Evolutionary conservation across 1,140 invertebrate species (phyloP).

Genomic region (Phymastichus coffea): DNA sequence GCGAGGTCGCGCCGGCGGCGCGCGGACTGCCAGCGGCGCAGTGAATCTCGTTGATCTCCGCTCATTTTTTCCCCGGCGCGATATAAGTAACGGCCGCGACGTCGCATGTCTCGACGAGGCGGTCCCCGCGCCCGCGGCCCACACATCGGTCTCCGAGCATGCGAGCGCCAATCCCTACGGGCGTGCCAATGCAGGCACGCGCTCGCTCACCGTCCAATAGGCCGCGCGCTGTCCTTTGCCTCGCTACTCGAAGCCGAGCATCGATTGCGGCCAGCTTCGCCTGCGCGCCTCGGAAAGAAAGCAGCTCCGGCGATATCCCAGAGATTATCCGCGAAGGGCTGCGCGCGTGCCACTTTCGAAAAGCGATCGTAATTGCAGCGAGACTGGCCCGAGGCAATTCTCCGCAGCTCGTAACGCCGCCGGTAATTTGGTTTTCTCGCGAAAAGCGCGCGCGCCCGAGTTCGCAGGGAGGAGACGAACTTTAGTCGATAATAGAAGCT

Average conservation of each 20-base stretch:
- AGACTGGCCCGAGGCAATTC: neutral
- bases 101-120: slow-evolving; percentile 57
- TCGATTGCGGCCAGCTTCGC: too few relatives aligned
- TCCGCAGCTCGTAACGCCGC: neutral
- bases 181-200: slow-evolving; percentile 50
- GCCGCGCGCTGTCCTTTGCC: too few relatives aligned
- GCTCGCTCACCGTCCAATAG: slow-evolving; percentile 45
- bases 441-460: neutral
- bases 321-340: too few relatives aligned
- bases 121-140: slow-evolving; percentile 55
- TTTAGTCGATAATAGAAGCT: slow-evolving; percentile 23
- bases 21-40: too few relatives aligned
- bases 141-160: slow-evolving; percentile 58
- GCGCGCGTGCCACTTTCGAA: too few relatives aligned
- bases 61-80: slow-evolving; percentile 27
- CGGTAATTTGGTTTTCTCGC: slow-evolving; percentile 22
- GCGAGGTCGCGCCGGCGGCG: too few relatives aligned
- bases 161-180: slow-evolving; percentile 37
- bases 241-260: too few relatives aligned
- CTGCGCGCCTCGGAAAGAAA: too few relatives aligned
- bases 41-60: slow-evolving; percentile 30
- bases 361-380: neutral
- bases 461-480: slow-evolving; percentile 16
- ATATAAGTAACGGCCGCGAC: slow-evolving; percentile 25
- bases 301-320: too few relatives aligned